Base-by-base conservation (phyloP, 30 jellyfish, hydroid and myxozoan genomes). In the Hydractinia echinata region DNA sequence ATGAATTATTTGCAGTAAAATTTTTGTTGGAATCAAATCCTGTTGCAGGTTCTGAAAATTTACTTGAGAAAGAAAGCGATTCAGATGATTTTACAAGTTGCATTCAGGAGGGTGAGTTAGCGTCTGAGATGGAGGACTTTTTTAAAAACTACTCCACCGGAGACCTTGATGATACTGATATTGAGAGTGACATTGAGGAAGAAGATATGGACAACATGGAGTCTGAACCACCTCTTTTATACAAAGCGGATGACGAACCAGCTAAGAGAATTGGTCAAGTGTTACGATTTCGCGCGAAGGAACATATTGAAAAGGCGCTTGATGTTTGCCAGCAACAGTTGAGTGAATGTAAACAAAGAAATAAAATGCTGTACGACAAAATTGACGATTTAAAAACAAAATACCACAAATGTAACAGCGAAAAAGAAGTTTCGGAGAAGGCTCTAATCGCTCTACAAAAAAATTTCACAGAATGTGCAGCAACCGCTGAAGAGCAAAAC, bases 121-220 rank as follows among this genome's bases (percentile, higher is more conserved):
- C 60, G n/a, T 71, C 81, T 9, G 81, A 71, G 51, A 71, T 71
- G 81, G 81, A 71, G 3, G 81, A 71, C 61, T 71, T 71, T 15
- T 71, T 71, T 20, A 30, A 50, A 7, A 30, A 50, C 3, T 71
- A 71, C n/a, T 20, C 53, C 4, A 55, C 55, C 7, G 81, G 81
- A 5, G 44, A 30, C 44, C 44, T 30, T 30, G 44, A 30, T 30
- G 44, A 30, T 30, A 13, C 39, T 20, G 51, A 71, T 60, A 13
- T 71, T 54, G 10, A 6, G n/a, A 71, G 10, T 11, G 18, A 64
- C 1, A 51, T 8, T 6, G 16, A 64, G 19, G 74, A 64, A 6
- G 39, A 44, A 64, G 74, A 64, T 64, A 13, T 64, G 9, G 74
- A 64, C 74, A 13, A 58, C 15, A 64, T 44, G 19, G 74, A 64